phyloP scores from a whole-genome alignment of 2,113 vertebrate genomes.

The Polypterus senegalus region DNA sequence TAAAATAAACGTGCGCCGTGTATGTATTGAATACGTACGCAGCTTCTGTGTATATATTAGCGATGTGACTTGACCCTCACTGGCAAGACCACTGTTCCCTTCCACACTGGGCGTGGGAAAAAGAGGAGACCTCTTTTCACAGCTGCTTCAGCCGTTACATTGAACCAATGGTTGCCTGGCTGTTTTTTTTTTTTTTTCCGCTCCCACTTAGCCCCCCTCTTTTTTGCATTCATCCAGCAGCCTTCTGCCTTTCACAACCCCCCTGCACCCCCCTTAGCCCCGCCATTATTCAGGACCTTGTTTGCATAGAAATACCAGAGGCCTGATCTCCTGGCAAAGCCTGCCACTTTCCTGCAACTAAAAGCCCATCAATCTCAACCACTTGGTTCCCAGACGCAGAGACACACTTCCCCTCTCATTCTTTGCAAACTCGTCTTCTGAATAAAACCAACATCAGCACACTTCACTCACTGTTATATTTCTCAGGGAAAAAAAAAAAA shows the following conservation, averaged over 20 bases:
- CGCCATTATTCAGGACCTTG: constrained; percentile 53
- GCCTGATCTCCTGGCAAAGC: constrained; percentile 44
- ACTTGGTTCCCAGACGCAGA: constrained; percentile 3
- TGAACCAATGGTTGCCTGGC: constrained; percentile 62
- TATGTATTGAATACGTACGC: constrained; percentile 54
- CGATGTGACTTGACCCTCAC: constrained; percentile 72
- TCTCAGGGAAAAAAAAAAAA: no score
- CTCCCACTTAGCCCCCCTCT: constrained; percentile 32
- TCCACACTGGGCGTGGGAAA: constrained; percentile 77
- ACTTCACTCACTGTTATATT: neutral
- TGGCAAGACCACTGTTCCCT: constrained; percentile 55
- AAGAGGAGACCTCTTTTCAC: constrained; percentile 82
- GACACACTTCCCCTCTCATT: constrained; percentile 6
- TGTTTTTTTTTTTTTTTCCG: constrained; percentile 22
- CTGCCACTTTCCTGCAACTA: constrained; percentile 33
- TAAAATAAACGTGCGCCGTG: constrained; percentile 58
- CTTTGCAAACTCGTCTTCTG: constrained; percentile 7
- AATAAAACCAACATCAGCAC: constrained; percentile 4
- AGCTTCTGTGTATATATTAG: constrained; percentile 65
- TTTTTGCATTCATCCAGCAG: constrained; percentile 44
- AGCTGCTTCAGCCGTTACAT: constrained; percentile 71
- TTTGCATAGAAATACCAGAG: constrained; percentile 51
- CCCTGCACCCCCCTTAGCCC: constrained; percentile 29
- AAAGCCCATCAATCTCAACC: constrained; percentile 21
- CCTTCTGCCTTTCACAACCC: constrained; percentile 56